Conservation (phyloP, 2,113 vertebrate species). For the Gobiocypris rarus region DNA sequence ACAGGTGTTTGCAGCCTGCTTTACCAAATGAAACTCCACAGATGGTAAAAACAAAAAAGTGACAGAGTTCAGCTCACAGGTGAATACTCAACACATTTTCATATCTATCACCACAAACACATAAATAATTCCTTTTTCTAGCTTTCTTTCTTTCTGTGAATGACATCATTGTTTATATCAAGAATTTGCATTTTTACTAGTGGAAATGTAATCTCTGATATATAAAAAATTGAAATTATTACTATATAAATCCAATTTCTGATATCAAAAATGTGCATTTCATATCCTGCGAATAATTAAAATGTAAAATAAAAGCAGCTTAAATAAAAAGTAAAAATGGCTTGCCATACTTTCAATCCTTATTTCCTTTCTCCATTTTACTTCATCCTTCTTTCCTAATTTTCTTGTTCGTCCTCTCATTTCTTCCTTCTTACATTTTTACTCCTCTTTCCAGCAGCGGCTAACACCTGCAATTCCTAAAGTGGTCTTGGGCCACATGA, state of each 20-base stretch:
- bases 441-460: neutral
- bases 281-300: too few species aligned
- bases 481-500: neutral
- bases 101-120: neutral
- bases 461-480: slow-evolving; percentile 7
- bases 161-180: too few species aligned
- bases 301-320: too few species aligned
- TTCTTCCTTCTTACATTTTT: neutral
- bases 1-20: neutral
- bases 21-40: slow-evolving; percentile 10
- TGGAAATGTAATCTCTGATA: too few species aligned
- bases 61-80: neutral
- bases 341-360: neutral
- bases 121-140: neutral
- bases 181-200: too few species aligned
- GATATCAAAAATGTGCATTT: too few species aligned
- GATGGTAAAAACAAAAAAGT: neutral
- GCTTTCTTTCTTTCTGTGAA: neutral
- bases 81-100: neutral
- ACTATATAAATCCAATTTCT: too few species aligned
- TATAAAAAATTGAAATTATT: too few species aligned
- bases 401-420: neutral
- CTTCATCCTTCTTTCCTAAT: neutral
- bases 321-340: too few species aligned
- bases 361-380: neutral